phyloP scores from a whole-genome alignment of 92 coral and sea anemone species.

The Siderastrea radians region DNA sequence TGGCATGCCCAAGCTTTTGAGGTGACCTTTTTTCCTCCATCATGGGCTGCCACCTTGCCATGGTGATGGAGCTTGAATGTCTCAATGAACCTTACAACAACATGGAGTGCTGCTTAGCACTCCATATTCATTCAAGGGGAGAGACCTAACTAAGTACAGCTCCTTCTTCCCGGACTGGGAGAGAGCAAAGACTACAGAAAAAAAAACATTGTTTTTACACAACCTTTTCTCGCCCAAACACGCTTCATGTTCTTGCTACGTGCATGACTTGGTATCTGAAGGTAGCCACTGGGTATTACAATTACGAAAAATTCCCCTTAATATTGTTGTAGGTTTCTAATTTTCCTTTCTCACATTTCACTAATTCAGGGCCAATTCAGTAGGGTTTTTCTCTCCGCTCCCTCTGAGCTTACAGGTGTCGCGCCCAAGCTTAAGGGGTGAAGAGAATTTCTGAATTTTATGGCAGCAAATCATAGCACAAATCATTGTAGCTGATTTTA shows the following conservation, averaged over 20 bases:
- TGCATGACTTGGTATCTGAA: neutral
- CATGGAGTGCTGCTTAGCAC: neutral
- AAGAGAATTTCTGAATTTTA: too few relatives aligned
- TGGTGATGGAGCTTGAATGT: slow-evolving; percentile 15
- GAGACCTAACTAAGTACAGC: neutral
- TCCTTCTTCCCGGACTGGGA: neutral
- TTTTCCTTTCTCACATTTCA: neutral
- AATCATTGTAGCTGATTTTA: neutral
- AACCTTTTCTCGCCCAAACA: neutral
- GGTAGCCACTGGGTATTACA: neutral
- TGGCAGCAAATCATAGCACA: too few relatives aligned
- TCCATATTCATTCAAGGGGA: neutral
- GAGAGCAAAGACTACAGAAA: neutral
- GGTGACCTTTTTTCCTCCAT: slow-evolving; percentile 1
- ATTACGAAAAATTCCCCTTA: neutral
- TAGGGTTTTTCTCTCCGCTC: neutral
- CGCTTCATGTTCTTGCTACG: neutral
- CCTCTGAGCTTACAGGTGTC: slow-evolving; percentile 6
- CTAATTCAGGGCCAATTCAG: neutral
- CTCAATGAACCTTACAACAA: slow-evolving; percentile 1
- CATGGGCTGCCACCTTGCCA: slow-evolving; percentile 10
- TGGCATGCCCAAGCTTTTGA: slow-evolving; percentile 5
- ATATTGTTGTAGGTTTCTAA: neutral
- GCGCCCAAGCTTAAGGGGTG: slow-evolving; percentile 4
- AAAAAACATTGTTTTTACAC: neutral